Percentiles rank a stretch among this genome's conserved stretches.
Evolutionary conservation across 2,113 vertebrate species (phyloP).

Genomic region (Paralichthys olivaceus): DNA sequence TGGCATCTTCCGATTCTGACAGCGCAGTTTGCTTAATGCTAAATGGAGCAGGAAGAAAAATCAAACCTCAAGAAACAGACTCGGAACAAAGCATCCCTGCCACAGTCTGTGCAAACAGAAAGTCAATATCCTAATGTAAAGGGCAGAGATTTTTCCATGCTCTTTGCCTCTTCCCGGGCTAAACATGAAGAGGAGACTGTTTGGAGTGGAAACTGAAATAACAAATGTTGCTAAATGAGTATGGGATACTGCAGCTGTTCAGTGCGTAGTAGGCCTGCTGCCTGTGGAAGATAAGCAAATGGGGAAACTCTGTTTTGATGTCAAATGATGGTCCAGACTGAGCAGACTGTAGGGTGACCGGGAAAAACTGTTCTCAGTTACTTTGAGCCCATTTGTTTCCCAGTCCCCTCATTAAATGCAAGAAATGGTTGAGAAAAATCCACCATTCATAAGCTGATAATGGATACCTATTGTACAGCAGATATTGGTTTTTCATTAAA

Average conservation of each 20-base stretch:
- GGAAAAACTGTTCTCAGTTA: slow-evolving; percentile 47
- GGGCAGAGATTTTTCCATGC: slow-evolving; percentile 43
- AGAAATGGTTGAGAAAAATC: slow-evolving; percentile 43
- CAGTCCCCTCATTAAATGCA: slow-evolving; percentile 49
- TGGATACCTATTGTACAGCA: slow-evolving; percentile 34
- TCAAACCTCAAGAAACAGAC: slow-evolving; percentile 10
- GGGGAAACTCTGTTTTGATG: slow-evolving; percentile 56
- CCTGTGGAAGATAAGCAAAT: slow-evolving; percentile 73
- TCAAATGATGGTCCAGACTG: slow-evolving; percentile 52
- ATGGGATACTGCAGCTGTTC: slow-evolving; percentile 58
- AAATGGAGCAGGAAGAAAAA: slow-evolving; percentile 10
- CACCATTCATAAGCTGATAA: slow-evolving; percentile 46
- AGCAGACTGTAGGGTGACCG: slow-evolving; percentile 44
- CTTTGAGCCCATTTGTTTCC: slow-evolving; percentile 60
- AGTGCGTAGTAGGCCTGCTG: slow-evolving; percentile 70
- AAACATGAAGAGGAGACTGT: slow-evolving; percentile 58
- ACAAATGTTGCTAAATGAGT: slow-evolving; percentile 67
- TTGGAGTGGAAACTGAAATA: slow-evolving; percentile 70
- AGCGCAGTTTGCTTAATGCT: slow-evolving; percentile 12
- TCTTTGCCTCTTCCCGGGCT: slow-evolving; percentile 35
- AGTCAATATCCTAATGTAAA: slow-evolving; percentile 58
- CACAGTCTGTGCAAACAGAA: slow-evolving; percentile 45
- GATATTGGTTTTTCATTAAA: slow-evolving; percentile 7
- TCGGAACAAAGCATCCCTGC: slow-evolving; percentile 29
- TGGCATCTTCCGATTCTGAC: not conserved